These are phyloP conservation scores for Euborellia annulipes DNA, from an alignment of 1,140 invertebrate genomes.

Conservation along the genomic window DNA sequence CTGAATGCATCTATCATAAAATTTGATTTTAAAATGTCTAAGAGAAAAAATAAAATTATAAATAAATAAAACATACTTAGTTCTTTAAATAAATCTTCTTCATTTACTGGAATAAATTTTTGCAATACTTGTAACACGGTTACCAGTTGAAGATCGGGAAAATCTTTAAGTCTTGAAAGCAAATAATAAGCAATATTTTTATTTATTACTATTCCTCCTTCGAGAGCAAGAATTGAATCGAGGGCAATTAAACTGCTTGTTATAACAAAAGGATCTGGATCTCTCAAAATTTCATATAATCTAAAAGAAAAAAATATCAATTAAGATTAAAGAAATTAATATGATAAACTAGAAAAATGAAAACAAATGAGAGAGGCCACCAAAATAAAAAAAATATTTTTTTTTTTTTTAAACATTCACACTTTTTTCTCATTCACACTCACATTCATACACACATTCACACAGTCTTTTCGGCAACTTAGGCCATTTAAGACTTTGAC, in stretches of 20 bases:
- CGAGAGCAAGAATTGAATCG: conserved; percentile 5
- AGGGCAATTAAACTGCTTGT: conserved; percentile 1
- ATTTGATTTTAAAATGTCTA: background rate
- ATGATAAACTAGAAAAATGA: background rate
- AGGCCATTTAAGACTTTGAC: too few species aligned
- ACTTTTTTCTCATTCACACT: background rate
- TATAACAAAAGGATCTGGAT: conserved; percentile 5
- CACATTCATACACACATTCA: background rate
- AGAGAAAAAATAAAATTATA: background rate
- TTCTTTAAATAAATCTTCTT: conserved; percentile 8
- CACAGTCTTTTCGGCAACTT: background rate
- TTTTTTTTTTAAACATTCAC: background rate
- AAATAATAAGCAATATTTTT: conserved; percentile 4
- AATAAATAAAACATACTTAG: background rate
- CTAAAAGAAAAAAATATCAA: background rate
- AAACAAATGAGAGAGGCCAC: background rate
- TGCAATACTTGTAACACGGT: conserved; percentile 3
- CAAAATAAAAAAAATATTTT: background rate
- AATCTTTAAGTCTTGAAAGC: conserved; percentile 3
- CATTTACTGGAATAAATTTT: conserved; percentile 4
- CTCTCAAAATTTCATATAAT: conserved; percentile 7
- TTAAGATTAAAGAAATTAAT: background rate
- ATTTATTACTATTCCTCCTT: conserved; percentile 7
- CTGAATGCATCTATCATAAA: too few species aligned
- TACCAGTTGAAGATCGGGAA: conserved; percentile 5